Evolutionary conservation across 2,888 invertebrate species (phyloP), one percentile per base, ranked within the genome.

Genomic region (Mythimna vitellina): DNA sequence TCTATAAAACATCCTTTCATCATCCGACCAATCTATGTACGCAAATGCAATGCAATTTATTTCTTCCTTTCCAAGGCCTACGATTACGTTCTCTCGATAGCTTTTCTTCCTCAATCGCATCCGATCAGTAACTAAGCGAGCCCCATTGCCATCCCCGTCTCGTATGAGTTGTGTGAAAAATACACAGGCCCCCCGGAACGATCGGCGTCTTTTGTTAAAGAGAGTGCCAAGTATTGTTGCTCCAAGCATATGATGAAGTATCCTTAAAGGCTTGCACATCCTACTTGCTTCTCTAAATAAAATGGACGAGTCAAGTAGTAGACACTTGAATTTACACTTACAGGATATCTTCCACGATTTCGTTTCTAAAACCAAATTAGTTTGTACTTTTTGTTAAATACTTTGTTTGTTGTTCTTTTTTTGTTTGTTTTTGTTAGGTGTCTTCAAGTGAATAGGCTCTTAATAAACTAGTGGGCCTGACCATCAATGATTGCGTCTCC

Each of bases 171-270:
- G 49, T 63, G 38, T 38, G 53, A 14, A 57, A 64, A 25, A 53
- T 51, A 42, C 58, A 69, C 38, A 65, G 5, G 32, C 54, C 14
- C n/a, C 65, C 54, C 54, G n/a, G 29, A 32, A 64, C 38, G 57
- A 65, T n/a, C 49, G 32, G 32, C 20, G 62, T 9, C 66, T 76
- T 65, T 74, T 79, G 71, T 71, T 65, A 62, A 29, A 65, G 46
- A 29, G 61, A 78, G 57, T 75, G 79, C 70, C 66, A 62, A 76
- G 57, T 76, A 65, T 65, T 66, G 65, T 67, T 67, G 46, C 42
- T 53, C 20, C 7, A 58, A 65, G 61, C 35, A 14, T 64, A 51
- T 79, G 57, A 67, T 78, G 53, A 78, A 54, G 75, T 70, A 38
- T 66, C 46, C 51, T 42, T 32, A 29, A 20, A 20, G 8, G 20